Evolutionary conservation across 2,113 vertebrate genomes (phyloP), one percentile per base, ranked within the genome.

Genomic region (Brevimyrus niger): DNA sequence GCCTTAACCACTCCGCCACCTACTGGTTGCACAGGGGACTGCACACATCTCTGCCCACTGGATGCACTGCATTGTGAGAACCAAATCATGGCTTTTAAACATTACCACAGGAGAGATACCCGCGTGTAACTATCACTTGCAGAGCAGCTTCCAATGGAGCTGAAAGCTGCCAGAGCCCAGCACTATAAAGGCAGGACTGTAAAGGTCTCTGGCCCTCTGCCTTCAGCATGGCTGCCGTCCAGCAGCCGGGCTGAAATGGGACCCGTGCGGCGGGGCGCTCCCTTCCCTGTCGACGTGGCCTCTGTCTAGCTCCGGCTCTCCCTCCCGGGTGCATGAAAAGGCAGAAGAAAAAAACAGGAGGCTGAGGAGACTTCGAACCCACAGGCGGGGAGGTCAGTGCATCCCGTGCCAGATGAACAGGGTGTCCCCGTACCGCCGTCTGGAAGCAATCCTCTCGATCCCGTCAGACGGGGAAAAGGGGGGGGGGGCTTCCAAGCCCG

Each of bases 401-500:
- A 91, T 86, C 76, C 17, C 61, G 31, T 65, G 73, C 35, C 73
- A 80, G 73, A 35, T 80, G 15, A 42, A 80, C 35, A 80, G 73
- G 73, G 51, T 27, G 80, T 87, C 42, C 38, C 82, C 51, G 8
- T 44, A 88, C 76, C 87, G 90, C 51, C 76, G 86, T 90, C 87
- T 55, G 69, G 21, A 31, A 55, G 69, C 23, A 35, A 84, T 48
- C 82, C 91, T 90, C 89, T 91, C 88, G 89, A 89, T 90, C 76
- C 69, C 4, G 35, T 76, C 69, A 76, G 31, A 89, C 89, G 80
- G 80, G 90, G 47, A 46, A 1, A 1, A 19, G 19, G 69, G 44
- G 69, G 46, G 27, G 46, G 44, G 44, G 44, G 42, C 10, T 87
- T 65, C 11, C 55, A 88, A 13, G 13, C n/a, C 65, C 27, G 13